A percentile compares a stretch with the other conserved stretches of the same genome.
Evolutionary conservation across 2,888 invertebrate genomes (phyloP).

Genomic region (Incurvaria masculella): DNA sequence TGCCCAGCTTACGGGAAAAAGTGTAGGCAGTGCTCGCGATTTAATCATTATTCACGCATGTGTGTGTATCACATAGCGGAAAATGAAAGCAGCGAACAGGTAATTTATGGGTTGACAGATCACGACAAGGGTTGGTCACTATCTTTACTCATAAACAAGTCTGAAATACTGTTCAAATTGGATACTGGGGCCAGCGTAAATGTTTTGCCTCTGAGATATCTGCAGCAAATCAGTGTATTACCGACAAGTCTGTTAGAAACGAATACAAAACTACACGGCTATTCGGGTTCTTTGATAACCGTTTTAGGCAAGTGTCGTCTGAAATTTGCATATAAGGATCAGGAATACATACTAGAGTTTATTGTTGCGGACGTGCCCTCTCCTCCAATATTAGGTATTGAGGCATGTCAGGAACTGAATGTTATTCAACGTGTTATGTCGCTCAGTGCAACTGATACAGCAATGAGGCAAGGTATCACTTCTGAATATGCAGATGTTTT

Average conservation of each 20-base stretch:
- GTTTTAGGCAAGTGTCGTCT: slow-evolving; percentile 4
- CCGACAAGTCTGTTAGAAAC: neutral
- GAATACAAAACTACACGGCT: neutral
- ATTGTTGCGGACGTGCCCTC: neutral
- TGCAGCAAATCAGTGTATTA: neutral
- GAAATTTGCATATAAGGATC: slow-evolving; percentile 1
- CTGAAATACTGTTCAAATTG: neutral
- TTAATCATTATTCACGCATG: neutral
- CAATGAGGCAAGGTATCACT: neutral
- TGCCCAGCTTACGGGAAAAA: neutral
- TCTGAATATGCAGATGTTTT: slow-evolving; percentile 11
- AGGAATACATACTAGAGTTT: neutral
- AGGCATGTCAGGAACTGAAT: slow-evolving; percentile 13
- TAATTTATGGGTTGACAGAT: neutral
- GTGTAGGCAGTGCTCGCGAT: neutral
- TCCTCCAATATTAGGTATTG: neutral
- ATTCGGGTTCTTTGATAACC: neutral
- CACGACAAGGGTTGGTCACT: neutral
- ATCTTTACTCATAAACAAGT: neutral
- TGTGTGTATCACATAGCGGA: neutral
- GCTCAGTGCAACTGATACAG: neutral
- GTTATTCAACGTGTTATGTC: slow-evolving; percentile 11
- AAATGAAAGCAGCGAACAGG: neutral
- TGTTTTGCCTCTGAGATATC: slow-evolving; percentile 1
- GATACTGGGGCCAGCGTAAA: neutral